Evolutionary conservation across 1,140 invertebrate species (phyloP).

Genomic region (Euwallacea similis): DNA sequence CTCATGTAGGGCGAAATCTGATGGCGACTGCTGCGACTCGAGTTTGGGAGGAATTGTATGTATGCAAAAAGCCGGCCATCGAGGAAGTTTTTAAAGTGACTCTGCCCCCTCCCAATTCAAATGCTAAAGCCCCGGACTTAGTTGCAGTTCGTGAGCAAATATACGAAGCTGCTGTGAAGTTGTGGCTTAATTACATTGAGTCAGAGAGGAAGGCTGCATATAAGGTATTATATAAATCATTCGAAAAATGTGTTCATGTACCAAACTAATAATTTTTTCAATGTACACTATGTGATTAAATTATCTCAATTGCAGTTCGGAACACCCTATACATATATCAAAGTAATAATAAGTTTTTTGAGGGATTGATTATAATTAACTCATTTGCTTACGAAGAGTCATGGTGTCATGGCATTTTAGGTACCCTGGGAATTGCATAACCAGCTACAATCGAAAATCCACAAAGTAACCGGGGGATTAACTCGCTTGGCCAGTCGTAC

Average conservation of each 20-base stretch:
- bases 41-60: slow-evolving; percentile 97
- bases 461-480: slow-evolving; percentile 92
- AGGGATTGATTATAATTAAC: no score
- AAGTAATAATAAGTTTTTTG: no score
- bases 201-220: slow-evolving; percentile 84
- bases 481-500: slow-evolving; percentile 85
- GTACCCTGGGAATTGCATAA: slow-evolving; percentile 89
- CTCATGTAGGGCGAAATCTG: slow-evolving; percentile 67
- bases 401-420: slow-evolving; percentile 7
- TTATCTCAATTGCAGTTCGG: no score
- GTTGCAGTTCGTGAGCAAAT: slow-evolving; percentile 77
- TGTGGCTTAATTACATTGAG: slow-evolving; percentile 92
- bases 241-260: no score
- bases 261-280: background rate
- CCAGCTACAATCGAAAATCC: slow-evolving; percentile 94
- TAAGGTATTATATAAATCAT: slow-evolving; percentile 52
- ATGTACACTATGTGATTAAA: no score
- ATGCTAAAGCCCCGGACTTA: slow-evolving; percentile 80
- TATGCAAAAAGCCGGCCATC: slow-evolving; percentile 93
- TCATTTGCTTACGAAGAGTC: background rate
- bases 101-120: slow-evolving; percentile 66
- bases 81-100: slow-evolving; percentile 92
- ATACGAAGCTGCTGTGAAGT: slow-evolving; percentile 78
- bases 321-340: no score
- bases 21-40: slow-evolving; percentile 87